phyloP scores from a whole-genome alignment of 2,113 vertebrate genomes.

The Paradoxurus hermaphroditus region DNA sequence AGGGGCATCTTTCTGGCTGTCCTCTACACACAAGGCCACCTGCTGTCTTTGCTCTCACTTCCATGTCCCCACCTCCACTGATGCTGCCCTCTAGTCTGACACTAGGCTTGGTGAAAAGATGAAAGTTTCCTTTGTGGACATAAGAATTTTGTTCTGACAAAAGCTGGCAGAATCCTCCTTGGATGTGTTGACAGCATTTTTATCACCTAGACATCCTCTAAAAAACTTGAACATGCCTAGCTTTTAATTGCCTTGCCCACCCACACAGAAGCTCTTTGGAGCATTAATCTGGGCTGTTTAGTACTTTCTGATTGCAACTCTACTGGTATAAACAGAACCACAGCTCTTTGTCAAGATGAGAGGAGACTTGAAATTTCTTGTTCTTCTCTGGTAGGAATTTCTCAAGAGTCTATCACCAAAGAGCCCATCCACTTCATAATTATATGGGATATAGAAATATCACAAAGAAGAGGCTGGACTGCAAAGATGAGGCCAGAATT shows the following conservation, averaged over 20 bases:
- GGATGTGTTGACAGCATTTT: slow-evolving; percentile 45
- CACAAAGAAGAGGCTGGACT: neutral
- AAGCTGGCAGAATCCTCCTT: neutral
- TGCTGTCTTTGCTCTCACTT: neutral
- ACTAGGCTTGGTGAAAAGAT: neutral
- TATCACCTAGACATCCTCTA: slow-evolving; percentile 42
- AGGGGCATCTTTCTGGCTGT: neutral
- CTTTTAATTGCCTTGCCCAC: slow-evolving; percentile 61
- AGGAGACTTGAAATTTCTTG: neutral
- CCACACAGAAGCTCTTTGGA: slow-evolving; percentile 51
- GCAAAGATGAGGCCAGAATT: neutral
- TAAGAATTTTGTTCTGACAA: slow-evolving; percentile 20
- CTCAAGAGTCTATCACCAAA: neutral
- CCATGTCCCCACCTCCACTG: neutral
- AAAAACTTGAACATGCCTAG: slow-evolving; percentile 49
- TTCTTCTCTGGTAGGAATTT: neutral
- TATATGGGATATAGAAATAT: neutral
- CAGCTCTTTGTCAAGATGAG: neutral
- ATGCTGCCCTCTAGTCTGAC: neutral
- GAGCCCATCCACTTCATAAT: neutral
- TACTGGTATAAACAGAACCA: neutral
- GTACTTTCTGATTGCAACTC: neutral
- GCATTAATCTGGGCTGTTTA: slow-evolving; percentile 4
- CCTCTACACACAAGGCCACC: neutral
- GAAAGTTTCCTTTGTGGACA: slow-evolving; percentile 12